These are phyloP conservation scores for Calameuta idolon DNA, from an alignment of 2,888 invertebrate species.

Conservation along the genomic window DNA sequence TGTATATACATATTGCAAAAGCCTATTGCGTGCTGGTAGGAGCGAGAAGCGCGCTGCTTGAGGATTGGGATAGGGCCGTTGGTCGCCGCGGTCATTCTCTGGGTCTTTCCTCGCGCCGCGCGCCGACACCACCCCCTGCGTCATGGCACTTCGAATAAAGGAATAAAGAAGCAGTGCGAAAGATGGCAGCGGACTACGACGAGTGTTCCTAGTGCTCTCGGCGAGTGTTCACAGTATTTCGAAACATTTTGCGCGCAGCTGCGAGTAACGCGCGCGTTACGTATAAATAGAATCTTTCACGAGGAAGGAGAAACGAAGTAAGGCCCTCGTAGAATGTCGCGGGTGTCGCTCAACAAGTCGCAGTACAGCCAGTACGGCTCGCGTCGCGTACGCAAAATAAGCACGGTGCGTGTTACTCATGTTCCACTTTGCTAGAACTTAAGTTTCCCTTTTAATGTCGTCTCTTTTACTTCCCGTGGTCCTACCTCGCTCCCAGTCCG, in stretches of 20 bases:
- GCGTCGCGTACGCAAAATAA: constrained; percentile 64
- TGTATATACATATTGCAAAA: not conserved
- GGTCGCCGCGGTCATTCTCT: not conserved
- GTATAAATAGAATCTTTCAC: constrained; percentile 17
- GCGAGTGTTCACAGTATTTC: constrained; percentile 8
- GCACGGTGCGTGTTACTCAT: constrained; percentile 57
- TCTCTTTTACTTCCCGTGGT: not conserved
- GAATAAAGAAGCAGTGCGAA: constrained; percentile 24
- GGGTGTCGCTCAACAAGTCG: constrained; percentile 65
- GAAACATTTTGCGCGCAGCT: constrained; percentile 34
- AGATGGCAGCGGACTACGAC: constrained; percentile 63
- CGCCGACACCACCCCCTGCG: constrained; percentile 32
- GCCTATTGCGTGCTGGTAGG: not conserved
- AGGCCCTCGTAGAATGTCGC: constrained; percentile 56
- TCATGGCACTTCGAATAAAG: constrained; percentile 18
- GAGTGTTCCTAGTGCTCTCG: constrained; percentile 35
- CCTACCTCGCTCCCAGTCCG: not conserved
- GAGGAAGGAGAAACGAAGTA: constrained; percentile 22
- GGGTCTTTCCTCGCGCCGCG: not conserved
- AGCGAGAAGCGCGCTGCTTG: not conserved
- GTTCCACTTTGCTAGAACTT: not conserved
- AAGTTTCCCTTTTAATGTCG: not conserved
- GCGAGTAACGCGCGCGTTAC: constrained; percentile 32
- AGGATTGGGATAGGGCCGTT: not conserved
- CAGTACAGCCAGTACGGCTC: constrained; percentile 65